Percentiles rank a stretch among this genome's conserved stretches.
Conservation (phyloP, 2,113 vertebrate species). For the Edolisoma coerulescens region DNA sequence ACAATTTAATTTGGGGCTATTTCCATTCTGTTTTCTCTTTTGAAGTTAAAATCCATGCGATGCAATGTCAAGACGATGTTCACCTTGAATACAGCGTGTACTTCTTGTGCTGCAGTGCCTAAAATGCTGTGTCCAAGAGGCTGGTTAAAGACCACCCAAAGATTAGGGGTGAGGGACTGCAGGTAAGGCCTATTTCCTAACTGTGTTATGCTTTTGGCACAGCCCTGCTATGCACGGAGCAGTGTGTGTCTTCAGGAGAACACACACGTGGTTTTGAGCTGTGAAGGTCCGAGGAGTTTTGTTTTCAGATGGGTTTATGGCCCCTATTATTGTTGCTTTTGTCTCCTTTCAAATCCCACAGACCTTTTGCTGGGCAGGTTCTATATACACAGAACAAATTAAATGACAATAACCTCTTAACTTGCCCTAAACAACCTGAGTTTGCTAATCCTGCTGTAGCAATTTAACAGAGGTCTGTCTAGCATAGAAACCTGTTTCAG, state of each 20-base stretch:
- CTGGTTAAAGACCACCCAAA: constrained; percentile 45
- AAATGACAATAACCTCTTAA: background rate
- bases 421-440: background rate
- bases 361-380: background rate
- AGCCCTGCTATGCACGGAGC: background rate
- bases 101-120: constrained; percentile 66
- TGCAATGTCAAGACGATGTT: constrained; percentile 68
- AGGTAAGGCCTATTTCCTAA: constrained; percentile 63
- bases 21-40: background rate
- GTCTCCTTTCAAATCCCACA: background rate
- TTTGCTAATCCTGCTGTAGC: background rate
- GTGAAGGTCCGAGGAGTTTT: background rate
- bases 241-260: background rate
- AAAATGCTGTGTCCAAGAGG: constrained; percentile 69
- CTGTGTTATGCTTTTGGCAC: background rate
- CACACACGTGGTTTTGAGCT: background rate
- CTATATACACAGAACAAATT: background rate
- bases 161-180: constrained; percentile 67
- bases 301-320: background rate
- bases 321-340: background rate
- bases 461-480: background rate
- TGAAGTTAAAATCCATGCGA: constrained; percentile 56
- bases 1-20: background rate
- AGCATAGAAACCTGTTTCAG: background rate
- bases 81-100: constrained; percentile 68